Base-by-base conservation (phyloP, 23 tunicate genomes). In the Pegea sp. region DNA sequence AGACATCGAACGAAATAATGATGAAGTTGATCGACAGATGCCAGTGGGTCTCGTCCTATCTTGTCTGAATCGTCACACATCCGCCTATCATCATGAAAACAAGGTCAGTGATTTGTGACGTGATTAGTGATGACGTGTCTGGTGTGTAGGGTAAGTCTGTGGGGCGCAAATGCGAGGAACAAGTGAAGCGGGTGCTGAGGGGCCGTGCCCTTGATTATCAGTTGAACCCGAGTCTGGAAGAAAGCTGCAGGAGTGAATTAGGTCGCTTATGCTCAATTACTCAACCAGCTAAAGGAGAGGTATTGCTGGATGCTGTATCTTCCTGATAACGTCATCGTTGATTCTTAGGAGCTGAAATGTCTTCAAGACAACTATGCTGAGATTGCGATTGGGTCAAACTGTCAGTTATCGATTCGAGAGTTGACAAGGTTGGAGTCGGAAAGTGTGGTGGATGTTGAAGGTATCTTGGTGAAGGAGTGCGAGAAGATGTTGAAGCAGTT, bases 331-430 rank as follows among this genome's bases (percentile, higher is more conserved):
- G n/a, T n/a, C n/a, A n/a, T 30, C 50, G 28, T 0, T 58, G 18
- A 1, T 27, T 11, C 18, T 38, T 46, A 68, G 76, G 96, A 86
- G 51, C 49, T 86, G 26, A 29, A 53, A 6, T 86, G 96, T 58
- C 58, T 86, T 32, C 96, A 86, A 68, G 86, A 75, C 34, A 29
- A 68, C 29, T 75, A 49, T 58, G 96, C 74, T 19, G 59, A 86
- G 29, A 42, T 86, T 2, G 49, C 72, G 23, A 27, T 0, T 11
- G 69, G 44, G 16, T 2, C 2, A 5, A 52, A 43, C 20, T 86
- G 96, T 44, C 19, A 18, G 24, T 30, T 59, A 1, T 23, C 29
- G 24, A 33, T 86, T 16, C 49, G 28, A 59, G 24, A 75, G 44
- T 53, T 86, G 0, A 86, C 96, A n/a, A 38, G 54, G 26, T 13